A percentile compares a stretch with the other conserved stretches of the same genome.
These are phyloP conservation scores for Carettochelys insculpta DNA, from an alignment of 2,113 vertebrate genomes.

Conservation along the genomic window DNA sequence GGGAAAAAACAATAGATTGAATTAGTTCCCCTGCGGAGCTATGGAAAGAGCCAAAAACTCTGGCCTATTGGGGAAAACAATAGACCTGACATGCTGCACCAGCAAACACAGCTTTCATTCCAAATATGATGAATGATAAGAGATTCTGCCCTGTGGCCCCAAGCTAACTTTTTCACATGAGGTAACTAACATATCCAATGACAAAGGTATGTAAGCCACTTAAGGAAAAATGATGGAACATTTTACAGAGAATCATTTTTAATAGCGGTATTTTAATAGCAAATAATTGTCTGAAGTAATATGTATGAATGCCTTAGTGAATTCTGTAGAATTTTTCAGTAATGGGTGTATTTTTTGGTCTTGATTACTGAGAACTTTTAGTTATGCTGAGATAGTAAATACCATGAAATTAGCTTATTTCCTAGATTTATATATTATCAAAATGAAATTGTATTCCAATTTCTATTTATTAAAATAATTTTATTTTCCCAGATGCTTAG, in stretches of 20 bases:
- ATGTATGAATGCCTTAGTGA: background rate
- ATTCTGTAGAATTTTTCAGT: background rate
- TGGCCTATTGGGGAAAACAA: background rate
- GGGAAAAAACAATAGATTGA: background rate
- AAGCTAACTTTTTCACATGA: background rate
- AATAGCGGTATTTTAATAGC: background rate
- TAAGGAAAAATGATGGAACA: background rate
- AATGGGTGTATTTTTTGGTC: background rate
- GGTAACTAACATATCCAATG: background rate
- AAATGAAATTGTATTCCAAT: background rate
- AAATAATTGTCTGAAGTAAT: background rate
- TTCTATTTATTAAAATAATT: background rate
- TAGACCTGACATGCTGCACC: slow-evolving; percentile 11
- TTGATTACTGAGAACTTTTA: background rate
- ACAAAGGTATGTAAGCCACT: background rate
- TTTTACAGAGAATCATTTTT: background rate
- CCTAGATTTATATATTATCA: background rate
- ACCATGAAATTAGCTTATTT: background rate
- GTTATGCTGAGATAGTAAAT: background rate
- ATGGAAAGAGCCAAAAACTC: slow-evolving; percentile 11
- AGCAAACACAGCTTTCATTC: background rate
- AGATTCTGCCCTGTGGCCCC: background rate
- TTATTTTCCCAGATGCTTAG: background rate
- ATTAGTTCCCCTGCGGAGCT: slow-evolving; percentile 8
- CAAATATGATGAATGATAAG: background rate